Base-by-base conservation (phyloP, 2,113 vertebrate genomes). In the Collichthys lucidus region DNA sequence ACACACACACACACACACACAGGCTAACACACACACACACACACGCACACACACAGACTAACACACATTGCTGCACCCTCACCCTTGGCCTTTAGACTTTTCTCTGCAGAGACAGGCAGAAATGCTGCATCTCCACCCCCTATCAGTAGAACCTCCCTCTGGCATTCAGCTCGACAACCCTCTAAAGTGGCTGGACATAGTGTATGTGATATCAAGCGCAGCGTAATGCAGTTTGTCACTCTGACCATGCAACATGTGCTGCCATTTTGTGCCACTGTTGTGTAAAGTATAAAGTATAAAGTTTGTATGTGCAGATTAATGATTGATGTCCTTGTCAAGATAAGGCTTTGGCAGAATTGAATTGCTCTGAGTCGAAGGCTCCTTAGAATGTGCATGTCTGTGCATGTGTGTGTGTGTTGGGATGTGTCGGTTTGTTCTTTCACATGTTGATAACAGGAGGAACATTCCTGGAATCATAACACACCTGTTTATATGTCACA, bases 101-200 rank as follows among this genome's bases (percentile, higher is more conserved):
- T 60, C 57, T 64, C 35, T 79, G 64, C 57, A 64, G 60, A 67
- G 52, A 66, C 56, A 71, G 50, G 63, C 74, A 65, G 69, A 87
- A 77, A 80, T 59, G 49, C 5, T 50, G 29, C 19, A 44, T 20
- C 72, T 42, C 74, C 70, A 40, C 16, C 72, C 60, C 44, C 65
- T 67, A 40, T 11, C 74, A 56, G 49, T 16, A 64, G 62, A 84
- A 78, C 88, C 84, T 61, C 42, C 66, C 20, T 49, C 60, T 47
- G 77, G 74, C 62, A 67, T 72, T 57, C 31, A 55, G 17, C 62
- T 11, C 5, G 55, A 68, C 80, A 5, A 29, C 68, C n/a, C 47
- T 29, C 44, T 70, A 72, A 73, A 16, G 52, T 11, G 29, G 24
- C n/a, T 31, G 55, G 71, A 3, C 56, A 47, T 29, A 20, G 17